Conservation (phyloP, 2,113 vertebrate genomes). For the Xenopus tropicalis region DNA sequence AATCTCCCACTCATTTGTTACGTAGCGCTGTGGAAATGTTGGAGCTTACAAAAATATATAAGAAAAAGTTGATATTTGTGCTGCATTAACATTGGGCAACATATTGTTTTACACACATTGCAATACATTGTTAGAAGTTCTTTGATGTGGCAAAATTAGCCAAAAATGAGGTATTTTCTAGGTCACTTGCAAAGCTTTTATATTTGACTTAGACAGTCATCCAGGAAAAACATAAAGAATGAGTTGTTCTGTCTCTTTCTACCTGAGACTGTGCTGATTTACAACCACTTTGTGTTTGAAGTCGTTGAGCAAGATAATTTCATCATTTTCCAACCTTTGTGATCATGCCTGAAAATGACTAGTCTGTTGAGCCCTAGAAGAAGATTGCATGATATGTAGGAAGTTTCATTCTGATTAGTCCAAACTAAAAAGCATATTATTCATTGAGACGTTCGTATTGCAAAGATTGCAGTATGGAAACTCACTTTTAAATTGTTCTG, state of each 20-base stretch:
- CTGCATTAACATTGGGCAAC: neutral
- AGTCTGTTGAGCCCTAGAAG: slow-evolving; percentile 78
- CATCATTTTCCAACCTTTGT: slow-evolving; percentile 82
- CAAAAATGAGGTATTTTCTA: slow-evolving; percentile 7
- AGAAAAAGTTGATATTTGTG: neutral
- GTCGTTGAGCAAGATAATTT: slow-evolving; percentile 91
- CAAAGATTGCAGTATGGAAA: slow-evolving; percentile 56
- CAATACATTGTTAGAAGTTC: neutral
- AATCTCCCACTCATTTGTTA: too few species aligned
- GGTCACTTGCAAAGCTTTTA: slow-evolving; percentile 74
- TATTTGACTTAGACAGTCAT: slow-evolving; percentile 67
- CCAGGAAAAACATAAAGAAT: slow-evolving; percentile 69
- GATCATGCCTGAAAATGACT: slow-evolving; percentile 89
- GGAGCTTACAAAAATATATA: too few species aligned
- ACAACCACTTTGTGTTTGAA: slow-evolving; percentile 86
- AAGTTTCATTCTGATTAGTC: slow-evolving; percentile 77
- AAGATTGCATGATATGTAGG: slow-evolving; percentile 85
- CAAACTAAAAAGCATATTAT: slow-evolving; percentile 76
- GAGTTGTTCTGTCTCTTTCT: slow-evolving; percentile 66
- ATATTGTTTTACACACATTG: neutral
- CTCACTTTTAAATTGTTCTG: slow-evolving; percentile 49
- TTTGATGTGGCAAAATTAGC: neutral
- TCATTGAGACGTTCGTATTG: slow-evolving; percentile 65
- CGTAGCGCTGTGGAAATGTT: too few species aligned
- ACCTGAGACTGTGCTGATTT: slow-evolving; percentile 82